Percentiles rank a stretch among this genome's conserved stretches.
Conservation (phyloP, 1,140 invertebrate species). For the Drosophila parabipectinata region DNA sequence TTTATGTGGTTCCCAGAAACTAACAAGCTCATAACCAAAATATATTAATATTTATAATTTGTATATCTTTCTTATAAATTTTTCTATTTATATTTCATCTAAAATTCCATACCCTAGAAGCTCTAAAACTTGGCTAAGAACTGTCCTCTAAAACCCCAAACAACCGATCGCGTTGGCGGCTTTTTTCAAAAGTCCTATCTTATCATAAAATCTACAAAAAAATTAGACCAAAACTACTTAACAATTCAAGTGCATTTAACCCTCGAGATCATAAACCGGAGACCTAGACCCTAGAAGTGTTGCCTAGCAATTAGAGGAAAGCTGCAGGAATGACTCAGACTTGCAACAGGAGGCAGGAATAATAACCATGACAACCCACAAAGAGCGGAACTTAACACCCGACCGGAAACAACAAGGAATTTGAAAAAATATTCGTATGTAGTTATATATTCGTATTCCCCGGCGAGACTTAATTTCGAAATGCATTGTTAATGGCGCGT, state of each 20-base stretch:
- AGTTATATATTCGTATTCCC: constrained; percentile 19
- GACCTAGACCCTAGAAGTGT: neutral
- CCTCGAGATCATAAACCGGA: neutral
- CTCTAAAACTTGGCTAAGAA: neutral
- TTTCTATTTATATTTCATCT: neutral
- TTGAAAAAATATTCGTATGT: neutral
- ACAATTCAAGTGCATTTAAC: neutral
- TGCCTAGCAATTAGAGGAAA: neutral
- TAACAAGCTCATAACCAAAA: too few relatives aligned
- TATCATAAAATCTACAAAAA: neutral
- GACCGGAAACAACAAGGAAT: constrained; percentile 66
- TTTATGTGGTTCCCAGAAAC: too few relatives aligned
- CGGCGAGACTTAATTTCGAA: constrained; percentile 57
- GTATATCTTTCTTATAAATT: too few relatives aligned
- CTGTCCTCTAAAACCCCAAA: neutral
- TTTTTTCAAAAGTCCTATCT: neutral
- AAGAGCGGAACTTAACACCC: constrained; percentile 24
- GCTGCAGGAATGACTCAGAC: constrained; percentile 18
- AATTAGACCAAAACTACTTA: neutral
- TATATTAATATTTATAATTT: neutral
- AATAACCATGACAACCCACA: constrained; percentile 51
- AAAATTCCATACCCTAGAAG: neutral
- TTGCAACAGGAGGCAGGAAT: constrained; percentile 1
- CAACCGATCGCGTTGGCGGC: neutral
- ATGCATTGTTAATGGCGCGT: constrained; percentile 59